Evolutionary conservation across 1,140 invertebrate genomes (phyloP).

Genomic region (Penaeus vannamei): DNA sequence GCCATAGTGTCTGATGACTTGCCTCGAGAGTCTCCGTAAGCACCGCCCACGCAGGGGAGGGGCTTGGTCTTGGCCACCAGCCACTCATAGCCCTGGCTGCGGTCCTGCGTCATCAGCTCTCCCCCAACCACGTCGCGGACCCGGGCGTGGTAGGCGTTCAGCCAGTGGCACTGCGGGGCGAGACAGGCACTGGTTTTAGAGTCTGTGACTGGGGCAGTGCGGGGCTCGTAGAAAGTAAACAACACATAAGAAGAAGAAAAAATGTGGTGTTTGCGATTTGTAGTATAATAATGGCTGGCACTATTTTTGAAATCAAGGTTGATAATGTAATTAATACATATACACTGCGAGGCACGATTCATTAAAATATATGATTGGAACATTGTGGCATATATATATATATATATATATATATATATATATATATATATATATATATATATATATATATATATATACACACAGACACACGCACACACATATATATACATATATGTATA

Average conservation of each 20-base stretch:
- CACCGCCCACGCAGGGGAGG: constrained; percentile 8
- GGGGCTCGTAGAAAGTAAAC: too few species aligned
- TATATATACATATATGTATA: too few species aligned
- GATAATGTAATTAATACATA: too few species aligned
- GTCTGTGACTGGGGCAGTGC: too few species aligned
- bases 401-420: background rate
- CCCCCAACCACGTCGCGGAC: constrained; percentile 80
- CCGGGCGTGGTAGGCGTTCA: constrained; percentile 84
- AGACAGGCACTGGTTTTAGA: too few species aligned
- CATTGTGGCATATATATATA: background rate
- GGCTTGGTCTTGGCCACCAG: constrained; percentile 84
- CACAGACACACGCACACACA: too few species aligned
- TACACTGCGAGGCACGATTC: too few species aligned
- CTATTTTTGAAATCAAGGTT: too few species aligned
- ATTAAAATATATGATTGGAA: background rate
- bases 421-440: background rate
- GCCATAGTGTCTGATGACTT: constrained; percentile 56
- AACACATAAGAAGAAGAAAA: too few species aligned
- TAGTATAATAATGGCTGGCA: too few species aligned
- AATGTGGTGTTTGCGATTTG: too few species aligned
- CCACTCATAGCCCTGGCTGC: constrained; percentile 83
- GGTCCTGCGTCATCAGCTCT: constrained; percentile 79
- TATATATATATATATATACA: background rate
- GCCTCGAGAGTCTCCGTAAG: constrained; percentile 28
- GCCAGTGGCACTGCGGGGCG: constrained; percentile 78